Evolutionary conservation across 1,140 invertebrate genomes (phyloP).

Genomic region (Calephelis virginiensis): DNA sequence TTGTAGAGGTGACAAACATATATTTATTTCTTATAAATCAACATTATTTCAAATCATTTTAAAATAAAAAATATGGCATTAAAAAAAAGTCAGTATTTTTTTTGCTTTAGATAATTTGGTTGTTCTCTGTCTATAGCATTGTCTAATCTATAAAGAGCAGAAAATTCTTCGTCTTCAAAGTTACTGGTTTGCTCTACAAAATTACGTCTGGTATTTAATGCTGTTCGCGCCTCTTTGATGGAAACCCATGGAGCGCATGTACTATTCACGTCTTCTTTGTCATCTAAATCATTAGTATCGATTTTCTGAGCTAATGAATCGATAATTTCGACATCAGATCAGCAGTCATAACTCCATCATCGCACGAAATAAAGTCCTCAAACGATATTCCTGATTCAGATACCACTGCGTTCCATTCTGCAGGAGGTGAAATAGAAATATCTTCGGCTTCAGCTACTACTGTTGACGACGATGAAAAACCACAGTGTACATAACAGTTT

Average conservation of each 20-base stretch:
- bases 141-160: too few relatives aligned
- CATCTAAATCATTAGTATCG: slow-evolving; percentile 22
- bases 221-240: slow-evolving; percentile 19
- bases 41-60: slow-evolving; percentile 1
- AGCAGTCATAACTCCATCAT: too few relatives aligned
- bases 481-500: rapidly evolving
- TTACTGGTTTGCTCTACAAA: too few relatives aligned
- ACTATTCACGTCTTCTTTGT: slow-evolving; percentile 19
- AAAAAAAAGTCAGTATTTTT: slow-evolving; percentile 22
- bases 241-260: slow-evolving; percentile 18
- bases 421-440: too few relatives aligned
- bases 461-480: too few relatives aligned
- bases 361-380: slow-evolving; percentile 6
- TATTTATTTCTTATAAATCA: slow-evolving; percentile 6
- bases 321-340: slow-evolving; percentile 21
- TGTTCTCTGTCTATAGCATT: slow-evolving; percentile 6
- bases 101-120: slow-evolving; percentile 23
- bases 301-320: slow-evolving; percentile 19
- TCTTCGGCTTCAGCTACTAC: too few relatives aligned
- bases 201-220: slow-evolving; percentile 19
- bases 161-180: too few relatives aligned
- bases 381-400: slow-evolving; percentile 12
- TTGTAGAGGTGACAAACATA: slow-evolving; percentile 14
- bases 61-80: slow-evolving; percentile 21
- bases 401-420: too few relatives aligned